Evolutionary conservation across 2,888 invertebrate species (phyloP).

Genomic region (Craniophora ligustri): DNA sequence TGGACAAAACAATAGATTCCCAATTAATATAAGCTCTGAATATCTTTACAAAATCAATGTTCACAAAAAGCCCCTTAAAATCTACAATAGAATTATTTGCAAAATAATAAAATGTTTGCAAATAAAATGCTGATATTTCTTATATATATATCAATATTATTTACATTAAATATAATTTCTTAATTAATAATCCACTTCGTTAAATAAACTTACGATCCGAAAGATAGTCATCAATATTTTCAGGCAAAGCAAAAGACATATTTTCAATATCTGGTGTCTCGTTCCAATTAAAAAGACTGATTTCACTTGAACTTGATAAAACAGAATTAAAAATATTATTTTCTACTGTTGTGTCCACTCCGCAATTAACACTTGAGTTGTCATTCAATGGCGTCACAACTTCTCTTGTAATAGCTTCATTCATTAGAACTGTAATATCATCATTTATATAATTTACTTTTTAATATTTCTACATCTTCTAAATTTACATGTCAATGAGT

Average conservation of each 20-base stretch:
- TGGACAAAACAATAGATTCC: constrained; percentile 16
- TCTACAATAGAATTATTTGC: no score
- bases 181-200: background rate
- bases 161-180: background rate
- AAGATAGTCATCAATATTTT: constrained; percentile 68
- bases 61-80: no score
- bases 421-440: constrained; percentile 39
- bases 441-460: constrained; percentile 9
- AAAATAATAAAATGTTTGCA: no score
- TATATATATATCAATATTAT: no score
- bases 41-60: no score
- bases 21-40: background rate
- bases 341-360: constrained; percentile 12
- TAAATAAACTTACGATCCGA: constrained; percentile 74
- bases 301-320: constrained; percentile 9
- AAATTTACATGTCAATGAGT: constrained; percentile 2
- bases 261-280: constrained; percentile 34
- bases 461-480: background rate
- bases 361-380: constrained; percentile 25
- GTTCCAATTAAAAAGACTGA: background rate
- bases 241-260: constrained; percentile 29
- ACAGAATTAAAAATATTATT: background rate
- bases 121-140: no score
- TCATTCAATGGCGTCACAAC: constrained; percentile 21
- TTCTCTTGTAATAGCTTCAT: constrained; percentile 24